phyloP scores from a whole-genome alignment of 2,797 vertebrate genomes.

The Sciaenops ocellatus region DNA sequence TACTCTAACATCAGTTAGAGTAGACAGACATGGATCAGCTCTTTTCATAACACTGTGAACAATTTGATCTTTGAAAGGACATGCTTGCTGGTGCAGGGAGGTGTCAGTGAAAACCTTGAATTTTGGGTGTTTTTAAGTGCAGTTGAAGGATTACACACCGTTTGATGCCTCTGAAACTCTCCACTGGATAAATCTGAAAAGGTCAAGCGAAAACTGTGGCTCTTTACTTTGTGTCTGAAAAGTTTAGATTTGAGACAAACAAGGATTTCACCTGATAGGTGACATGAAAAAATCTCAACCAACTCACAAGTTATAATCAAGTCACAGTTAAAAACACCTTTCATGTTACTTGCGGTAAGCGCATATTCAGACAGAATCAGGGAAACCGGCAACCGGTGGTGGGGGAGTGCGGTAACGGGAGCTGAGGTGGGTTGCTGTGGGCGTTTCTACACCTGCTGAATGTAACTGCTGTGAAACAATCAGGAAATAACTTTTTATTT shows the following conservation, averaged over 20 bases:
- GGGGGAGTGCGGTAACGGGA: too few relatives aligned
- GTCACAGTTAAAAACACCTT: not conserved
- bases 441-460: too few relatives aligned
- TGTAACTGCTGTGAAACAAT: too few relatives aligned
- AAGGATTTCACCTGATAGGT: conserved; percentile 10
- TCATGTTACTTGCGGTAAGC: too few relatives aligned
- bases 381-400: too few relatives aligned
- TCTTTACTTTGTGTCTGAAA: conserved; percentile 23
- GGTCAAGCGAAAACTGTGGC: conserved; percentile 37
- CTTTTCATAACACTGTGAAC: conserved; percentile 28
- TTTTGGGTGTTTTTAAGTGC: not conserved
- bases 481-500: too few relatives aligned
- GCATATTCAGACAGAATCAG: too few relatives aligned
- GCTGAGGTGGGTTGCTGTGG: too few relatives aligned
- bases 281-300: conserved; percentile 23
- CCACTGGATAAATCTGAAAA: conserved; percentile 30
- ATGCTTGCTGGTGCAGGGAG: not conserved
- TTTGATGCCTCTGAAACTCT: conserved; percentile 2
- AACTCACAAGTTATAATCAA: not conserved
- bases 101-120: conserved; percentile 4
- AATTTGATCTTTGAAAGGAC: conserved; percentile 15
- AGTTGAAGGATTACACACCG: not conserved
- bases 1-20: not conserved
- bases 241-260: conserved; percentile 32
- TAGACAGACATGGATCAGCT: conserved; percentile 44